Percentiles rank a stretch among this genome's conserved stretches.
Conservation (phyloP, 2,888 invertebrate genomes). For the Synanthedon vespiformis region DNA sequence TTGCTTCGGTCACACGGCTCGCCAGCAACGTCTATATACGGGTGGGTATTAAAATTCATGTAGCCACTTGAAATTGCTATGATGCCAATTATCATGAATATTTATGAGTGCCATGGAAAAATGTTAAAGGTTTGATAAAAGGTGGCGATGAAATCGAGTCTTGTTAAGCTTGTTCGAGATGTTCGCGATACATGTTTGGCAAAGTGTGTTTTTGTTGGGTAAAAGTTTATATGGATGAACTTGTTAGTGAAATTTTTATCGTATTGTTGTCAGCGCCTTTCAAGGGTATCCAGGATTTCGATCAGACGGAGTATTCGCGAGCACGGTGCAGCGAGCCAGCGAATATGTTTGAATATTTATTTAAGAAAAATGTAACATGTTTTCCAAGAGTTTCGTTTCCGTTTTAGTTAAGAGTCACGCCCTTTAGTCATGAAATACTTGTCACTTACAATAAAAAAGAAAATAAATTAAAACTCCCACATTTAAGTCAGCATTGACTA, state of each 20-base stretch:
- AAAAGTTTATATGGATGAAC: too few relatives aligned
- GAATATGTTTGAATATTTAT: too few relatives aligned
- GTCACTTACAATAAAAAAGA: too few relatives aligned
- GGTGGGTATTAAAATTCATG: conserved; percentile 41
- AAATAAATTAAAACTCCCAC: too few relatives aligned
- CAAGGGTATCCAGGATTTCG: background rate
- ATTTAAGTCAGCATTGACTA: too few relatives aligned
- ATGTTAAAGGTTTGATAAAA: conserved; percentile 38
- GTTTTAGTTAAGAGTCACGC: too few relatives aligned
- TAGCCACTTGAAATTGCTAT: conserved; percentile 28
- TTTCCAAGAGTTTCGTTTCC: too few relatives aligned
- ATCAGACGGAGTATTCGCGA: too few relatives aligned
- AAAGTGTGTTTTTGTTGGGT: conserved; percentile 23
- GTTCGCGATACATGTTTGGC: conserved; percentile 14
- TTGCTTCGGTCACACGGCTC: conserved; percentile 1
- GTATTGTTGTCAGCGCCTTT: background rate
- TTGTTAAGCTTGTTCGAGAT: conserved; percentile 3
- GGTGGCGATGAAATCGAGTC: conserved; percentile 21
- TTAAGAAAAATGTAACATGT: too few relatives aligned
- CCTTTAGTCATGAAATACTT: too few relatives aligned
- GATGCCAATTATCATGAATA: conserved; percentile 40
- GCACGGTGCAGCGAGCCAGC: too few relatives aligned
- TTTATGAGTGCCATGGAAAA: conserved; percentile 32
- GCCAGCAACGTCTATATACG: conserved; percentile 23
- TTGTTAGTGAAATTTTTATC: background rate